Percentiles rank a stretch among this genome's conserved stretches.
These are phyloP conservation scores for Phainopepla nitens DNA, from an alignment of 2,113 vertebrate genomes.

Conservation along the genomic window DNA sequence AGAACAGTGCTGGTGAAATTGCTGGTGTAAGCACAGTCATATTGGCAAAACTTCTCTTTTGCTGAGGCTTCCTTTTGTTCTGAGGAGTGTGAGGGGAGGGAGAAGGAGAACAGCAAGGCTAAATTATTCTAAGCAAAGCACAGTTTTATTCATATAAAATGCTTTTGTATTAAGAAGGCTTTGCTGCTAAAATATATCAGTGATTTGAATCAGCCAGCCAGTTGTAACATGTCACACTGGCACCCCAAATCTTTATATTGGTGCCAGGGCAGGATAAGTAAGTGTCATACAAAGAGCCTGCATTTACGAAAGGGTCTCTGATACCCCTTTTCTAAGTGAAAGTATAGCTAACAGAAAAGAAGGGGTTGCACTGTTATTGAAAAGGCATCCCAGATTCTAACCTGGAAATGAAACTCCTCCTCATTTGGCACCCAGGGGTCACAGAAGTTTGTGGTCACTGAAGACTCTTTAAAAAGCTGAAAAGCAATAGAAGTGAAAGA, in stretches of 20 bases:
- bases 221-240: neutral
- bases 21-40: neutral
- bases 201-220: fast-evolving
- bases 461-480: neutral
- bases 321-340: neutral
- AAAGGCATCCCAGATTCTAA: neutral
- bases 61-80: conserved; percentile 13
- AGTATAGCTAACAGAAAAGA: neutral
- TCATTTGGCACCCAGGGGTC: neutral
- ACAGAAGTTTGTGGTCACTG: neutral
- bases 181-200: neutral
- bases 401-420: neutral
- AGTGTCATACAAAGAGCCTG: neutral
- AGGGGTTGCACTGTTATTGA: neutral
- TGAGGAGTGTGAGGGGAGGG: neutral
- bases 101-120: neutral
- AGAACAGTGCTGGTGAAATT: neutral
- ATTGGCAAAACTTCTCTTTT: neutral
- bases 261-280: neutral
- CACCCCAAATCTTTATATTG: neutral
- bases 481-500: neutral
- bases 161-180: neutral
- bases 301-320: neutral
- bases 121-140: neutral
- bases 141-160: neutral